Conservation (phyloP, 2,888 invertebrate species). For the Lampropteryx suffumata region DNA sequence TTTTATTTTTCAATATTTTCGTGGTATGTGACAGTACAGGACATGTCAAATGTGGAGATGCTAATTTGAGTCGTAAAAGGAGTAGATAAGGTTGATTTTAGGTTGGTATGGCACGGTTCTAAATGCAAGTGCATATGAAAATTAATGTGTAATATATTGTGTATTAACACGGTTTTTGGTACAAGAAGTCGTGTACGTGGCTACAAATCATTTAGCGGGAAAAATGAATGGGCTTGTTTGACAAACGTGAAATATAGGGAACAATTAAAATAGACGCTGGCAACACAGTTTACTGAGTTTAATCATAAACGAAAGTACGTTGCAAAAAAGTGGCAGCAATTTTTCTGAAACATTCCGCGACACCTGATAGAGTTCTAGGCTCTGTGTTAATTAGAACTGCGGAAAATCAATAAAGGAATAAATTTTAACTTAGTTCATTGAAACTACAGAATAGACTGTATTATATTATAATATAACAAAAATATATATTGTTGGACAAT, state of each 20-base stretch:
- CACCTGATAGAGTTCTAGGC: neutral
- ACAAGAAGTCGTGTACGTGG: constrained; percentile 27
- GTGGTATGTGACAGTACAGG: constrained; percentile 8
- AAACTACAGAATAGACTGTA: too few species aligned
- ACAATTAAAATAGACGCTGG: constrained; percentile 30
- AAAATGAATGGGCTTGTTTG: constrained; percentile 29
- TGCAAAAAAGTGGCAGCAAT: constrained; percentile 3
- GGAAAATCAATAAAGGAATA: too few species aligned
- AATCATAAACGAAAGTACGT: constrained; percentile 1
- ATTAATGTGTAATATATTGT: constrained; percentile 34
- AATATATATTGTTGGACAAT: too few species aligned
- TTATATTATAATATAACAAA: too few species aligned
- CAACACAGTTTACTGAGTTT: constrained; percentile 7
- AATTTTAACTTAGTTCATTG: too few species aligned
- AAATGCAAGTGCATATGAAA: constrained; percentile 28
- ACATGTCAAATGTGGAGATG: constrained; percentile 20
- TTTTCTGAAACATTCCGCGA: neutral
- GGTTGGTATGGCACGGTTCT: constrained; percentile 8
- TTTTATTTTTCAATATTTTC: neutral
- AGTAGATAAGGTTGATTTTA: constrained; percentile 19
- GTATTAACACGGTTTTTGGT: constrained; percentile 35
- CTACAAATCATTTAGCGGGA: constrained; percentile 33
- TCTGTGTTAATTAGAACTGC: too few species aligned
- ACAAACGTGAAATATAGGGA: constrained; percentile 30
- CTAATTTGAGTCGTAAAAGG: constrained; percentile 22